These are phyloP conservation scores for Tragelaphus strepsiceros DNA, from an alignment of 2,113 vertebrate genomes.

Conservation along the genomic window DNA sequence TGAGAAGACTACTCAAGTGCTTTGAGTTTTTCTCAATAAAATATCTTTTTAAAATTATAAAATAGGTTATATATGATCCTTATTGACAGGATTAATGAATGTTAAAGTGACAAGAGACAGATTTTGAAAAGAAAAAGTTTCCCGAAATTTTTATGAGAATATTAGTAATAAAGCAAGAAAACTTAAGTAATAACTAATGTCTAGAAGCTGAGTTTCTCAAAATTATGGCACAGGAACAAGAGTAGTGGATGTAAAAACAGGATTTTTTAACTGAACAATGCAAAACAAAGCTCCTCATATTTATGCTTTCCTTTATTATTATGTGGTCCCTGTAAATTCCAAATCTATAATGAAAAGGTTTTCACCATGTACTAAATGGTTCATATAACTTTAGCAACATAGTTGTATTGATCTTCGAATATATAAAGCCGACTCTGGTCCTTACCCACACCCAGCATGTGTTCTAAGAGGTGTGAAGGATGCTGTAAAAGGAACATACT, in stretches of 20 bases:
- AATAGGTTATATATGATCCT: background rate
- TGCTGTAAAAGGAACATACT: background rate
- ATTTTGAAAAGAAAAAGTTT: background rate
- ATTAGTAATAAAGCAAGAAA: constrained; percentile 11
- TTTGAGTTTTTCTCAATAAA: background rate
- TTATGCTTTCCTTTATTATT: background rate
- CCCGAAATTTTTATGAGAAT: background rate
- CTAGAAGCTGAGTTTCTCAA: background rate
- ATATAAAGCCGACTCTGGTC: background rate
- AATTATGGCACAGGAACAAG: background rate
- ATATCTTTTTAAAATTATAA: background rate
- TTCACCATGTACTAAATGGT: background rate
- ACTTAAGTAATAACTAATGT: background rate
- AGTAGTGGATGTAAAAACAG: background rate
- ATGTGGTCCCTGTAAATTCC: background rate
- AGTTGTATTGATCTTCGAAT: background rate
- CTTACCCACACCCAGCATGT: background rate
- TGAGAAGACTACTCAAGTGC: background rate
- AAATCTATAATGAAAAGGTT: background rate
- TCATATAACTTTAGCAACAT: background rate
- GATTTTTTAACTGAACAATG: constrained; percentile 5
- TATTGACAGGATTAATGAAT: background rate
- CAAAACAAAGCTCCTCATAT: background rate
- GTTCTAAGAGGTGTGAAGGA: background rate
- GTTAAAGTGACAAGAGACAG: background rate